phyloP scores from a whole-genome alignment of 2,888 invertebrate species.

The Therioaphis trifolii region DNA sequence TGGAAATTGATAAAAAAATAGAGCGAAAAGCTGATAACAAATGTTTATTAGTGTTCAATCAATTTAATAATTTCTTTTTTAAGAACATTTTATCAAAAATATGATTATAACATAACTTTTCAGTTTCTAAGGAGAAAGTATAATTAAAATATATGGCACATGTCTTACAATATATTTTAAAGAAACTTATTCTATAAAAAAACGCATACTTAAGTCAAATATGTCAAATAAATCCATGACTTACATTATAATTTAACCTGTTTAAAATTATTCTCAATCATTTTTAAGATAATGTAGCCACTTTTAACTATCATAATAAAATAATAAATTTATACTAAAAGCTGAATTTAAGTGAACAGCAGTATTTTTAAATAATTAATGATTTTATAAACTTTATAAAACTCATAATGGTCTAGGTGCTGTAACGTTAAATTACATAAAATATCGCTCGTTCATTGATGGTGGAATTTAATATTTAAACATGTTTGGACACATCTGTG shows the following conservation, averaged over 20 bases:
- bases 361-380: conserved; percentile 50
- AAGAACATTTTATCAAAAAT: not conserved
- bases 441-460: conserved; percentile 28
- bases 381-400: conserved; percentile 59
- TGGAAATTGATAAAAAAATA: too few species aligned
- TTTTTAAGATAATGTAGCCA: conserved; percentile 34
- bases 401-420: conserved; percentile 4
- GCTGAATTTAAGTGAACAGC: conserved; percentile 3
- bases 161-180: too few species aligned
- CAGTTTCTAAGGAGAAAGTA: too few species aligned
- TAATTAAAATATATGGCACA: too few species aligned
- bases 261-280: conserved; percentile 45
- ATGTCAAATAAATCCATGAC: not conserved
- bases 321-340: conserved; percentile 37
- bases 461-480: conserved; percentile 54
- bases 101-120: not conserved
- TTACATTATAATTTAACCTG: conserved; percentile 12
- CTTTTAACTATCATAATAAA: conserved; percentile 21
- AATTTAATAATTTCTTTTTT: not conserved
- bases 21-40: too few species aligned
- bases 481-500: conserved; percentile 44
- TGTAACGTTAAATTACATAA: conserved; percentile 45
- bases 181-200: too few species aligned
- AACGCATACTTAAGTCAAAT: too few species aligned
- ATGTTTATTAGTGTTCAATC: too few species aligned